Evolutionary conservation across 2,797 vertebrate species (phyloP), one percentile per base, ranked within the genome.

Genomic region (Huso huso): DNA sequence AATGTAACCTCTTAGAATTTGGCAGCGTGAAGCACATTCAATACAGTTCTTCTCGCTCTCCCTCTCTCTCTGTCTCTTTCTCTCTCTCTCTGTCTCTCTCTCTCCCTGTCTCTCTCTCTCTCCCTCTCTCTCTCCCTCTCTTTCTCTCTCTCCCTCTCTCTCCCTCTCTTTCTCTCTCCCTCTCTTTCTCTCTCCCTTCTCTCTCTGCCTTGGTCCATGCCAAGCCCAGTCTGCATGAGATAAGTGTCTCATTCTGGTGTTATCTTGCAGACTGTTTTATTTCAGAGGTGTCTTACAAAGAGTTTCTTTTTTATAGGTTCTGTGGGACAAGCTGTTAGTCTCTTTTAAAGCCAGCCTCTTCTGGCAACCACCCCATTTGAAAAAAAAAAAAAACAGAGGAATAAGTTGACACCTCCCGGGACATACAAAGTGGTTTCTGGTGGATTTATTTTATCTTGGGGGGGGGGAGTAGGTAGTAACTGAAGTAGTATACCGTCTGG

Each of bases 211-310:
- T 37, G 23, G 2, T 37, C 23, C 23, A 37, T 37, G 23, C 23
- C 23, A 37, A 37, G 23, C 23, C 4, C 23, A 37, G 23, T 37
- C 23, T 37, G 23, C 4, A 37, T 37, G 23, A 37, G 23, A 37
- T 50, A 75, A 67, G 77, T 83, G 79, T 85, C 79, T 81, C 76
- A 79, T 79, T 78, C 76, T 70, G 70, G 78, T 81, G 74, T 70
- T 84, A 78, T 79, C 73, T 78, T 78, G 69, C 66, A 68, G 70
- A 78, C 23, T 78, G 51, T 69, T 78, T 87, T 85, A 81, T 84
- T 79, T 74, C 76, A 71, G 71, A 84, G 83, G 83, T 83, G 85
- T 88, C 77, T 82, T 81, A 88, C 86, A 87, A 86, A 84, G 84
- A 83, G 73, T 70, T 78, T 71, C 76, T 82, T 37, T 72, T 76